Conservation (phyloP, 1,140 invertebrate species). For the Neodiprion fabricii region DNA sequence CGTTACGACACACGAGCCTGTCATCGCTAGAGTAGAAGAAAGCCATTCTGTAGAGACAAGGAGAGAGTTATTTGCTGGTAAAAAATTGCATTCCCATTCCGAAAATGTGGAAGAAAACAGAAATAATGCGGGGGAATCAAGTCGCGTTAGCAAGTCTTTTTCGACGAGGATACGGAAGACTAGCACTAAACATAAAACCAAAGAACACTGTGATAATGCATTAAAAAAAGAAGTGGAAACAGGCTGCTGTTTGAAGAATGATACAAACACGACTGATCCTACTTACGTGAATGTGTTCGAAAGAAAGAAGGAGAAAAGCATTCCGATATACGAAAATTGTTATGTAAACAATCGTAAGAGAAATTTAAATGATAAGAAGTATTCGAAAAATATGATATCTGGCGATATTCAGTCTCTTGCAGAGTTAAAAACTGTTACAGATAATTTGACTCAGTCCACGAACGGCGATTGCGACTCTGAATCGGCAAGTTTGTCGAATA, state of each 20-base stretch:
- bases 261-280: constrained; percentile 3
- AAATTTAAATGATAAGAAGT: neutral
- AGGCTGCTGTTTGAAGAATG: neutral
- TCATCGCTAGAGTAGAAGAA: constrained; percentile 38
- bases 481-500: neutral
- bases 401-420: neutral
- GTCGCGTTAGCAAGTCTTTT: constrained; percentile 16
- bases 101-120: neutral
- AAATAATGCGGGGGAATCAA: constrained; percentile 11
- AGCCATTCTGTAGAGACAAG: constrained; percentile 23
- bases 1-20: constrained; percentile 36
- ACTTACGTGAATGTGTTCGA: constrained; percentile 36
- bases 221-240: constrained; percentile 1
- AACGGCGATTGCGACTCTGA: neutral
- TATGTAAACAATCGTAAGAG: constrained; percentile 14
- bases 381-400: constrained; percentile 7
- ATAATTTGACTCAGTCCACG: neutral
- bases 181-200: constrained; percentile 23
- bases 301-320: constrained; percentile 11
- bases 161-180: neutral
- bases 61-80: constrained; percentile 1
- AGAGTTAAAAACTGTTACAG: neutral
- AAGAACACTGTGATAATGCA: constrained; percentile 30
- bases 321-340: constrained; percentile 35
- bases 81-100: constrained; percentile 2